Conservation (phyloP, 2,888 invertebrate genomes). For the Anticlea derivata region DNA sequence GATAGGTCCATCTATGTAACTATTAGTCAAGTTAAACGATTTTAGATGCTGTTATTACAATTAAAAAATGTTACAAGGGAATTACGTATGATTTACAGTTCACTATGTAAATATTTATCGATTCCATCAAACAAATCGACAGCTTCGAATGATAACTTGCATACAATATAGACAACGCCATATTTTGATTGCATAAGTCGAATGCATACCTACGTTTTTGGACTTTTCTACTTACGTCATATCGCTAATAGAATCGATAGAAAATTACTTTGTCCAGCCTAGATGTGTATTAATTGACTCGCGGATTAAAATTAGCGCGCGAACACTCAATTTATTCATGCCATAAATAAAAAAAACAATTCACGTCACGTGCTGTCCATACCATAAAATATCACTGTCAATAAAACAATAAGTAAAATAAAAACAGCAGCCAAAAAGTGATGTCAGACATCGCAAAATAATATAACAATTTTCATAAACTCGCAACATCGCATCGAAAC, state of each 20-base stretch:
- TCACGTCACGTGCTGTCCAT: no score
- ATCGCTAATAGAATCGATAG: no score
- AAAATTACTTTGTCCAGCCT: no score
- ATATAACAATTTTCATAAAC: constrained; percentile 17
- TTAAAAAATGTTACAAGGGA: not conserved
- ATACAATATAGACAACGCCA: no score
- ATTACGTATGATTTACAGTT: constrained; percentile 9
- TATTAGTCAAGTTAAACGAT: no score
- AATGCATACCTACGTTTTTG: no score
- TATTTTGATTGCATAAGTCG: no score
- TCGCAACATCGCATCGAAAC: constrained; percentile 13
- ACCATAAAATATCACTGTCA: not conserved
- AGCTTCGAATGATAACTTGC: no score
- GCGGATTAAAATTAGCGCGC: constrained; percentile 1
- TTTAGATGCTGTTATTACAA: not conserved
- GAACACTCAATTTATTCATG: not conserved
- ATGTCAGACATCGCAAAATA: constrained; percentile 35
- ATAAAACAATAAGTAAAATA: constrained; percentile 1
- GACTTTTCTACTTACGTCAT: no score
- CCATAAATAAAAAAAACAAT: not conserved
- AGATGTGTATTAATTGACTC: constrained; percentile 13
- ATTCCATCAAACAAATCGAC: no score
- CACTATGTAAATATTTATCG: no score
- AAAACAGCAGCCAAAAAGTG: constrained; percentile 14
- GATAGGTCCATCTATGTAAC: no score